These are phyloP conservation scores for Sceloporus undulatus DNA, from an alignment of 2,113 vertebrate species.

Conservation along the genomic window DNA sequence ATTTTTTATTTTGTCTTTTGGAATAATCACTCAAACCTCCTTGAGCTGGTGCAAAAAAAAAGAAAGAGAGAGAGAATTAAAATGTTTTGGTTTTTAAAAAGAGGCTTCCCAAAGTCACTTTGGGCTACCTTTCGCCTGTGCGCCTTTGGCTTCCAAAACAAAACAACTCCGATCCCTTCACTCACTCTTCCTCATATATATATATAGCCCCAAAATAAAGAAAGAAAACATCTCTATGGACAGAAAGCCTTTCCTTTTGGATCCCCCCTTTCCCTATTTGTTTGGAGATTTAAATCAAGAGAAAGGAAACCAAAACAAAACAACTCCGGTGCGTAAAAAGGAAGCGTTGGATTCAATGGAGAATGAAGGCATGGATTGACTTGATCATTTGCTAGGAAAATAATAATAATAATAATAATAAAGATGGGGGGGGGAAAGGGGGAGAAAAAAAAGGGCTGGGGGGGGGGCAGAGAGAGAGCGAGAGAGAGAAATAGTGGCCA, in stretches of 20 bases:
- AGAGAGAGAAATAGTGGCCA: slow-evolving; percentile 80
- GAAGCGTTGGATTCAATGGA: slow-evolving; percentile 93
- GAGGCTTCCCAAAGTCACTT: slow-evolving; percentile 85
- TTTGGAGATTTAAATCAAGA: slow-evolving; percentile 76
- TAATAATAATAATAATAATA: no score
- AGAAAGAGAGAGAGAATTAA: slow-evolving; percentile 41
- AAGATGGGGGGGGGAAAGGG: slow-evolving; percentile 61
- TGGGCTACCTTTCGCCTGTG: slow-evolving; percentile 71
- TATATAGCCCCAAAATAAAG: slow-evolving; percentile 75
- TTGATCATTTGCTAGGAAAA: slow-evolving; percentile 90
- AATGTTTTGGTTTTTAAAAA: background rate
- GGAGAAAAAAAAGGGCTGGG: no score
- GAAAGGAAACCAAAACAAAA: slow-evolving; percentile 69
- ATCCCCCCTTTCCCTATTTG: slow-evolving; percentile 88
- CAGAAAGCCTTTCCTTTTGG: slow-evolving; percentile 69
- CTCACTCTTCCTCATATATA: slow-evolving; percentile 7
- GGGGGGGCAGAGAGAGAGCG: background rate
- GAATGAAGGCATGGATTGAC: slow-evolving; percentile 95
- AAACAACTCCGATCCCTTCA: slow-evolving; percentile 62
- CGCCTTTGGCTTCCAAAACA: slow-evolving; percentile 42
- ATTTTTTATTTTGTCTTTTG: slow-evolving; percentile 80
- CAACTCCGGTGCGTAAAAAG: slow-evolving; percentile 88
- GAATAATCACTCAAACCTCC: slow-evolving; percentile 83
- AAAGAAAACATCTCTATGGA: background rate
- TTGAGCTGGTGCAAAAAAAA: slow-evolving; percentile 80